Evolutionary conservation across 2,888 invertebrate species (phyloP), one percentile per base, ranked within the genome.

Genomic region (Pseudococcus viburni): DNA sequence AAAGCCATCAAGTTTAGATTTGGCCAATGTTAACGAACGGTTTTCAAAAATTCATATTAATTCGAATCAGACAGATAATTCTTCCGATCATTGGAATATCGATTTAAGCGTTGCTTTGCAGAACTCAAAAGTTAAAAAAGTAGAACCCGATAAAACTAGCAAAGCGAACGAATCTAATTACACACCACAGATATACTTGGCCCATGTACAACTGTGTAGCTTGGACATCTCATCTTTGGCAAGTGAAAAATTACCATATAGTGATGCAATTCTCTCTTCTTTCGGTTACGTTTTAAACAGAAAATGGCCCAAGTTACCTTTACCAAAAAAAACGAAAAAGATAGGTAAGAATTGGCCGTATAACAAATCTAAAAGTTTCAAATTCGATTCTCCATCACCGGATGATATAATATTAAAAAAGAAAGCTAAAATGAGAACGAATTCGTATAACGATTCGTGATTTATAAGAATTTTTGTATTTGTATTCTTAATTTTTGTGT

Each of bases 351-450:
- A 48, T n/a, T 26, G 83, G 55, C 88, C 88, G 8, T 88, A 88
- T 55, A 88, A 88, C 17, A 80, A 33, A 26, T n/a, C 55, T 0
- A 51, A 33, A 48, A 68, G 64, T 51, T 88, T 88, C 48, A 84
- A 88, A 85, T 88, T 88, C 48, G 85, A 88, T 85, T 33, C 85
- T 4, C 88, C 88, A n/a, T 88, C 88, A 9, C 88, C 88, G 1
- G 88, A 88, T 85, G 88, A 88, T 77, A 51, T 48, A 19, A 22
- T 59, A 11, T n/a, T 88, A 33, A 59, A 59, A 19, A 83, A 80
- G n/a, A 85, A 59, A 42, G 12, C 19, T 17, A 64, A 64, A 85
- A 85, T 55, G 84, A 84, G 84, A 55, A 84, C 39, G 22, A 59
- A 4, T 84, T 84, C 85, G 4, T 55, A 26, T 59, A 85, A 39